phyloP scores from a whole-genome alignment of 2,888 invertebrate species.

The Drosophila falleni region DNA sequence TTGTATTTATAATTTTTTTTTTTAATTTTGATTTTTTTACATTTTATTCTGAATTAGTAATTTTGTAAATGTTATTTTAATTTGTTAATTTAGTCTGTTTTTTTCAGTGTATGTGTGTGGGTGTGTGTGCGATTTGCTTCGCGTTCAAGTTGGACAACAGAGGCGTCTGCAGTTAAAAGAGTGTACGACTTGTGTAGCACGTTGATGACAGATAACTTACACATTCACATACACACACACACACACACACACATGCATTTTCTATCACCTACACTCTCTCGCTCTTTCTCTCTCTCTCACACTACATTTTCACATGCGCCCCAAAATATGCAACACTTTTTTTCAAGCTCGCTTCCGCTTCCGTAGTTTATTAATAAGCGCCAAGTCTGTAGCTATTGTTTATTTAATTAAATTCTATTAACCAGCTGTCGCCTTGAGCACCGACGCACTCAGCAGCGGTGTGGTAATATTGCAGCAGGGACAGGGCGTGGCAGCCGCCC shows the following conservation, averaged over 20 bases:
- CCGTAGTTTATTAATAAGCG: slow-evolving; percentile 52
- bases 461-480: slow-evolving; percentile 40
- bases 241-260: no score
- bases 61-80: no score
- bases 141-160: slow-evolving; percentile 38
- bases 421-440: slow-evolving; percentile 69
- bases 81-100: no score
- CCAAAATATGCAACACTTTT: slow-evolving; percentile 58
- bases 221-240: slow-evolving; percentile 24
- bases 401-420: slow-evolving; percentile 70
- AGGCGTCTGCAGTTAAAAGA: slow-evolving; percentile 5
- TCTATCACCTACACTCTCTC: no score
- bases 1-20: no score
- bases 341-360: slow-evolving; percentile 23
- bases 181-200: slow-evolving; percentile 9
- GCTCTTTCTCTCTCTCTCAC: no score
- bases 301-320: slow-evolving; percentile 11
- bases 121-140: no score
- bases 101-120: no score
- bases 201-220: slow-evolving; percentile 78
- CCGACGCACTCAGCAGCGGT: slow-evolving; percentile 63
- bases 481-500: slow-evolving; percentile 29
- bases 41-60: no score
- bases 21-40: no score
- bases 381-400: slow-evolving; percentile 10